Evolutionary conservation across 2,888 invertebrate species (phyloP).

Genomic region (Sinohyriopsis cumingii): DNA sequence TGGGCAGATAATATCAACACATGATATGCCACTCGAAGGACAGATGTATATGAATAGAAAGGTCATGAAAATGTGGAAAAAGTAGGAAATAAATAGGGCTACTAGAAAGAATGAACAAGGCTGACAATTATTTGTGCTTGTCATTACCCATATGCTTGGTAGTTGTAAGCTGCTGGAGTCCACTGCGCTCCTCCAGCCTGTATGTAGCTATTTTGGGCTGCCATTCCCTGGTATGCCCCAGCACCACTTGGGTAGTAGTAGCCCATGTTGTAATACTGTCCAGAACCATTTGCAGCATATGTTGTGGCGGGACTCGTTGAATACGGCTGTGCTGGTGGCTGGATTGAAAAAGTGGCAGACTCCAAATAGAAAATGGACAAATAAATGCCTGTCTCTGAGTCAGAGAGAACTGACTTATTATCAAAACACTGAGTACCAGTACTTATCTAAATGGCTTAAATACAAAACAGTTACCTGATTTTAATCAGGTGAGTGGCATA

Average conservation of each 20-base stretch:
- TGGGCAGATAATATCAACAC: too few species aligned
- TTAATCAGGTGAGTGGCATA: too few species aligned
- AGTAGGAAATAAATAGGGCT: too few species aligned
- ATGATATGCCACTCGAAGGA: too few species aligned
- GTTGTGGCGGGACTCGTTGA: slow-evolving; percentile 31
- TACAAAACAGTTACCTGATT: too few species aligned
- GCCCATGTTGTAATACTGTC: slow-evolving; percentile 59
- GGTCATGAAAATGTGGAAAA: too few species aligned
- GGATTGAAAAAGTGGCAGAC: too few species aligned
- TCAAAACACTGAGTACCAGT: too few species aligned
- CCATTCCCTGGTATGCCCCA: slow-evolving; percentile 32
- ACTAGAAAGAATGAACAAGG: too few species aligned
- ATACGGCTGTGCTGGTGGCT: slow-evolving; percentile 28
- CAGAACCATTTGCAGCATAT: slow-evolving; percentile 19
- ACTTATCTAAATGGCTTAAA: too few species aligned
- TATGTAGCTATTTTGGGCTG: slow-evolving; percentile 42
- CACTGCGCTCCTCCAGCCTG: slow-evolving; percentile 49
- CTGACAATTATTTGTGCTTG: neutral
- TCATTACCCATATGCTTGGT: slow-evolving; percentile 49
- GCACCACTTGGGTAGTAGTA: slow-evolving; percentile 41
- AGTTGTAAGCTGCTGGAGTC: slow-evolving; percentile 44
- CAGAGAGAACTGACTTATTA: too few species aligned
- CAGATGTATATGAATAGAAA: too few species aligned
- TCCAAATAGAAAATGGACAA: neutral
- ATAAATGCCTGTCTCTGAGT: neutral